Percentiles rank a stretch among this genome's conserved stretches.
phyloP scores from a whole-genome alignment of 2,888 invertebrate genomes.

The Cephus pulcher region DNA sequence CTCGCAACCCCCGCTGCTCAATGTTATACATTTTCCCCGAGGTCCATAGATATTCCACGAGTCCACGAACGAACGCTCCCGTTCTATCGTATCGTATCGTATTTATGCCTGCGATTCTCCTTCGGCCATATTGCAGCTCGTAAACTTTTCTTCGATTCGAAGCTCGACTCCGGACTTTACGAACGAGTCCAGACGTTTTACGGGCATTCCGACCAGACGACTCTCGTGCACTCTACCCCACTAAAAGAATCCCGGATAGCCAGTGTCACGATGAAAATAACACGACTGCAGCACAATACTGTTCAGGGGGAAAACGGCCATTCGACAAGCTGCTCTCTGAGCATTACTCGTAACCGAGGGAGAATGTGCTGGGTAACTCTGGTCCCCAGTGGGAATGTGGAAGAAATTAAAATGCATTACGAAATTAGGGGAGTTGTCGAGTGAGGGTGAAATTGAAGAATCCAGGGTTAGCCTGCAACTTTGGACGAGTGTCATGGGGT shows the following conservation, averaged over 20 bases:
- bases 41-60: not conserved
- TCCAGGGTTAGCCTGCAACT: conserved; percentile 16
- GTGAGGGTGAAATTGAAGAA: conserved; percentile 31
- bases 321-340: not conserved
- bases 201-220: not conserved
- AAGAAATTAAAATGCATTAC: conserved; percentile 45
- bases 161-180: not conserved
- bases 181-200: not conserved
- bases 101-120: not conserved
- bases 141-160: not conserved
- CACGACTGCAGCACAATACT: not conserved
- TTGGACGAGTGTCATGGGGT: not conserved
- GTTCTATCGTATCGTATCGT: not conserved
- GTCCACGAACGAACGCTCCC: not conserved
- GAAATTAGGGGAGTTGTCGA: conserved; percentile 10
- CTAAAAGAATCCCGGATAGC: not conserved
- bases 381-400: conserved; percentile 20
- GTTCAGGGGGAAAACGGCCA: not conserved
- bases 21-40: conserved; percentile 4
- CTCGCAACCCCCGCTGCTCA: not conserved
- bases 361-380: not conserved
- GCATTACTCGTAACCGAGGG: not conserved
- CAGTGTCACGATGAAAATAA: not conserved
- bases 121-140: not conserved
- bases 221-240: not conserved